Base-by-base conservation (phyloP, 2,888 invertebrate species). In the Tachina fera region DNA sequence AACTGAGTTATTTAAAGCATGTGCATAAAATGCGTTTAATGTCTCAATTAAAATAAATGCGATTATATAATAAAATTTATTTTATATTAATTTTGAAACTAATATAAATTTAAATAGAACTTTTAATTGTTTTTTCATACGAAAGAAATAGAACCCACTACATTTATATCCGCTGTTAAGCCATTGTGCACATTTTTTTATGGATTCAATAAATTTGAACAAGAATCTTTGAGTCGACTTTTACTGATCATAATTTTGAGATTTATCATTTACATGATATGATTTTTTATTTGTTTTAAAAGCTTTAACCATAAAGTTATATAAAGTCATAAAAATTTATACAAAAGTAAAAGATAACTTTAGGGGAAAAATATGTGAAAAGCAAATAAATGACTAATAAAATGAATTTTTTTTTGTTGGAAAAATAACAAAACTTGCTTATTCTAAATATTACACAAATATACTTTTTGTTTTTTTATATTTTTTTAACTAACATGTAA, bases 311-410 rank as follows among this genome's bases (percentile, higher is more conserved):
- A 47, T 68, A 81, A 75, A 72, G 70, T 31, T 31, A 4, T 58
- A 85, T 82, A 82, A 85, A 85, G 85, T 85, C 82, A 79, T 82
- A 85, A 85, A 82, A 79, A 43, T 75, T 53, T 79, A 85, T 74
- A 63, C 16, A 53, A 65, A 47, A 58, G 47, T 47, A 56, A 19
- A n/a, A 72, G 39, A 41, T 14, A 47, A 16, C 8, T 49, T 63
- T n/a, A 53, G 1, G 5, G 39, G 31, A 45, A 45, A 45, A 0
- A 43, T 31, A 4, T 31, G 31, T 31, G 70, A 53, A 58, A 82
- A 51, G 39, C 10, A 63, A 51, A 19, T 51, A 63, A 51, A 19
- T 51, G 61, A 78, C 49, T 61, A 85, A 85, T 81, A 85, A 82
- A 84, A 82, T 65, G 19, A 61, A 60, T 4, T 22, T n/a, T 49